A percentile compares a stretch with the other conserved stretches of the same genome.
Evolutionary conservation across 2,888 invertebrate genomes (phyloP).

Genomic region (Agriopis marginaria): DNA sequence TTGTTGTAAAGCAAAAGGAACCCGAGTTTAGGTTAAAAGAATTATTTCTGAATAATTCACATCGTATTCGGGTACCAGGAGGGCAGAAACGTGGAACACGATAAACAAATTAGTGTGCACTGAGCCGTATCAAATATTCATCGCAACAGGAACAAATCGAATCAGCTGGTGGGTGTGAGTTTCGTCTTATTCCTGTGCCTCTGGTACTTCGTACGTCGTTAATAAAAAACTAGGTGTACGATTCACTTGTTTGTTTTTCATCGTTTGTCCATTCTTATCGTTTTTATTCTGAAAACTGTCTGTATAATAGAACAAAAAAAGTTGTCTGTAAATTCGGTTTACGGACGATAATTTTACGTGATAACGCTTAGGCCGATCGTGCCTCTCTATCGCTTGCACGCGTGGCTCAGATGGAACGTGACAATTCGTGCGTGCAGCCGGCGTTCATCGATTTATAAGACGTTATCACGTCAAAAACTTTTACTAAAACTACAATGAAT

Average conservation of each 20-base stretch:
- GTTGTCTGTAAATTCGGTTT: too few relatives aligned
- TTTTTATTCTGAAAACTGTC: constrained; percentile 5
- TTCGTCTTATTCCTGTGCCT: constrained; percentile 72
- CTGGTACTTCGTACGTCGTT: constrained; percentile 59
- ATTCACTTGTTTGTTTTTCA: constrained; percentile 52
- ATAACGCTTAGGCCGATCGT: too few relatives aligned
- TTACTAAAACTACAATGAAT: too few relatives aligned
- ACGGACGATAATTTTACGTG: too few relatives aligned
- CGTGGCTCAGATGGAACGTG: too few relatives aligned
- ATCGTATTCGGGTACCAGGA: constrained; percentile 64
- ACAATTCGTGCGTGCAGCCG: too few relatives aligned
- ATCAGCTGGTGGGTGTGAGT: constrained; percentile 75
- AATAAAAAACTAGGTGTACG: constrained; percentile 66
- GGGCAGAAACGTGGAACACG: constrained; percentile 69
- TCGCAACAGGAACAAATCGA: constrained; percentile 84
- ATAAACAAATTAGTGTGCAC: constrained; percentile 86
- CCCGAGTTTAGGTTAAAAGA: constrained; percentile 21
- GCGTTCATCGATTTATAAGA: too few relatives aligned
- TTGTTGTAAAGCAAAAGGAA: background rate
- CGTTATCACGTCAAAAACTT: too few relatives aligned
- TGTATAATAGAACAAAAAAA: background rate
- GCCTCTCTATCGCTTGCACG: too few relatives aligned
- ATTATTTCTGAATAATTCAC: constrained; percentile 63
- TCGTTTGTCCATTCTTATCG: background rate
- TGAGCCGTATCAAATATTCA: constrained; percentile 86